Base-by-base conservation (phyloP, 2,113 vertebrate species). In the Oxyura jamaicensis region DNA sequence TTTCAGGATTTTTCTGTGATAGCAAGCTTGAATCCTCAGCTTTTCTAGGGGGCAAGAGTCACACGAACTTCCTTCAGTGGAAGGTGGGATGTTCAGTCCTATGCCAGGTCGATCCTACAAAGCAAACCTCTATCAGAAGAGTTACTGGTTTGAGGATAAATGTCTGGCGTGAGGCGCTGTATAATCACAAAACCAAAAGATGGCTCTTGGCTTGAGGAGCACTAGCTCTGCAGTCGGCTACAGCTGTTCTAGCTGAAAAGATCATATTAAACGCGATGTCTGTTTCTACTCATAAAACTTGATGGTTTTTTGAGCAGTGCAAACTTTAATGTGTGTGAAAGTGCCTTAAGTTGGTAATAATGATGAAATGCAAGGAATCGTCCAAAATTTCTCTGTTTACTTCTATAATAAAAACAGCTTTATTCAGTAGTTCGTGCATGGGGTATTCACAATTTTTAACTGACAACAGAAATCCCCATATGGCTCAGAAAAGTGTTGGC, bases 381-480 rank as follows among this genome's bases (percentile, higher is more conserved):
- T 74, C 83, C 88, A 81, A 48, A 44, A 8, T 88, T 81, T 68
- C 94, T 90, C 59, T 95, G 78, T 93, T 96, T 96, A 90, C 80
- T 72, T 69, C 56, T 75, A 5, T 48, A 86, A 58, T 79, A 78
- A 80, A 93, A 96, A 91, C 90, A 97, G 62, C 82, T 91, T 95
- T 95, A 78, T 93, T 95, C 92, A 69, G 81, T 83, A 93, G 82
- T 85, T 91, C 52, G 71, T 85, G 65, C 55, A 62, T n/a, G 79
- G 86, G 33, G 31, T 86, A 83, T 46, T 85, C 83, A 81, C 71
- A 71, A 59, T 80, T 95, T 96, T 93, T 65, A 94, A 66, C 72
- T 93, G 79, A 84, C 88, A 94, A 93, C 94, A 96, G 79, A 81
- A 93, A 88, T 86, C 88, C 86, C 92, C 85, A 94, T 90, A 96